A percentile compares a stretch with the other conserved stretches of the same genome.
Conservation (phyloP, 2,113 vertebrate genomes). For the Catharus fuscescens region DNA sequence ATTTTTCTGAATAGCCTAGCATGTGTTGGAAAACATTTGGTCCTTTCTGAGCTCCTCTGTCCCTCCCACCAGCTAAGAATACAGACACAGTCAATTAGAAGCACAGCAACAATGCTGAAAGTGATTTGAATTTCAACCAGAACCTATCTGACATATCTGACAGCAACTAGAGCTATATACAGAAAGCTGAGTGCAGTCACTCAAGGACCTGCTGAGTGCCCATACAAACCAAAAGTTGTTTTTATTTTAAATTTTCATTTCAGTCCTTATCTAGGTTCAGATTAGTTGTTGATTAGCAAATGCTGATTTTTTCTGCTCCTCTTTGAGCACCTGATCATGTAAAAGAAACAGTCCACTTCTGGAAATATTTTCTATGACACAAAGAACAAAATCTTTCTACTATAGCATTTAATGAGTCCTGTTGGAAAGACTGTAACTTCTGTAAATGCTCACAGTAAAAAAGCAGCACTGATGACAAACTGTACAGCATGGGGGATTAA, state of each 20-base stretch:
- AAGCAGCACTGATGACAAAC: neutral
- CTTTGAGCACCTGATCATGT: neutral
- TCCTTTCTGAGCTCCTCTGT: neutral
- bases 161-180: neutral
- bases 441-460: neutral
- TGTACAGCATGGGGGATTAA: neutral
- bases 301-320: neutral
- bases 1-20: neutral
- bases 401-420: neutral
- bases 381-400: neutral
- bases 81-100: conserved; percentile 3
- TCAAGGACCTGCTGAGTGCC: neutral
- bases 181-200: neutral
- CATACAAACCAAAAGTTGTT: neutral
- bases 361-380: neutral
- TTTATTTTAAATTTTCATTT: neutral
- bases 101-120: conserved; percentile 1
- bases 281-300: neutral
- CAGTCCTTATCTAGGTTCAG: neutral
- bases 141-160: neutral
- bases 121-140: conserved; percentile 43
- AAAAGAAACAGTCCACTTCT: neutral
- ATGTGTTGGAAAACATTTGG: neutral
- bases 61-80: neutral
- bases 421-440: neutral